These are phyloP conservation scores for Crematogaster levior DNA, from an alignment of 2,888 invertebrate genomes.

Conservation along the genomic window DNA sequence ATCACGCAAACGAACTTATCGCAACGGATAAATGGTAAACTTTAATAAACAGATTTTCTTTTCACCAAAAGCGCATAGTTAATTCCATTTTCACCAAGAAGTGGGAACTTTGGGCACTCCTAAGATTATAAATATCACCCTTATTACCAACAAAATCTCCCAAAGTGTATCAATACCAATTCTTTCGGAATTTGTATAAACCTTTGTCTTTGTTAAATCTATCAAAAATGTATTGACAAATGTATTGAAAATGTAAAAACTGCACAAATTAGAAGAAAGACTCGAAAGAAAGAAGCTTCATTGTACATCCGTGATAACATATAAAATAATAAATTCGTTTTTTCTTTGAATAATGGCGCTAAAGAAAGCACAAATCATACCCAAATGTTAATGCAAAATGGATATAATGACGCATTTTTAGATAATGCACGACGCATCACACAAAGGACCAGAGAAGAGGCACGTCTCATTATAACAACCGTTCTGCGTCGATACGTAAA, in stretches of 20 bases:
- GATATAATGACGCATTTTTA: constrained; percentile 4
- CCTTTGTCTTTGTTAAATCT: not conserved
- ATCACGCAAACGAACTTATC: constrained; percentile 43
- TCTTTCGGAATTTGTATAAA: not conserved
- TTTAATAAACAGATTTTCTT: constrained; percentile 30
- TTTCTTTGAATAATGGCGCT: not conserved
- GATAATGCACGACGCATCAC: constrained; percentile 9
- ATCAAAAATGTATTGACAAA: not conserved
- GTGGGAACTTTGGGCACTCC: not conserved
- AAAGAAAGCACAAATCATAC: not conserved
- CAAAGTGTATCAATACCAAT: not conserved
- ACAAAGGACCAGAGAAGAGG: not conserved
- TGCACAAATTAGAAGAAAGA: too few relatives aligned
- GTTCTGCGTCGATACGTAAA: constrained; percentile 29
- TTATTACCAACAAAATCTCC: not conserved
- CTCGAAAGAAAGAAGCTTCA: not conserved
- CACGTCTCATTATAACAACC: constrained; percentile 10
- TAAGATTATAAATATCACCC: not conserved
- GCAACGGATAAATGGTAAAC: constrained; percentile 22
- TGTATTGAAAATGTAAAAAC: too few relatives aligned
- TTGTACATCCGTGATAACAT: not conserved
- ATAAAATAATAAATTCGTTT: not conserved
- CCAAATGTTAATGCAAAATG: constrained; percentile 12
- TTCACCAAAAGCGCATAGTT: not conserved
- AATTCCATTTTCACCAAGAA: not conserved